Percentiles rank a stretch among this genome's conserved stretches.
Evolutionary conservation across 2,888 invertebrate species (phyloP).

Genomic region (Bellardia pandia): DNA sequence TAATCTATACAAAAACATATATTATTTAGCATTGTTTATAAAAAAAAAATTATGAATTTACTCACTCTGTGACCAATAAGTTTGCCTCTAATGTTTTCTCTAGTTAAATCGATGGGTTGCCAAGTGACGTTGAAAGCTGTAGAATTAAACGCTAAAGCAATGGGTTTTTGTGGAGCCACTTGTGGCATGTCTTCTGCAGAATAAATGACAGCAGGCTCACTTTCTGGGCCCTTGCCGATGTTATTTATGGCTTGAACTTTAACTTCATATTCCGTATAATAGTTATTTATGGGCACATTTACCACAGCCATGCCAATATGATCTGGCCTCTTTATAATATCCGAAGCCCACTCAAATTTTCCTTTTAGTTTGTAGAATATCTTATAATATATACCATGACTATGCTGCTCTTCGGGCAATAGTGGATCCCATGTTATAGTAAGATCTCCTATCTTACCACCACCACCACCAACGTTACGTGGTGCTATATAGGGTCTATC

Average conservation of each 20-base stretch:
- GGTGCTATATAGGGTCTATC: constrained; percentile 92
- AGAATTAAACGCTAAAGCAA: constrained; percentile 93
- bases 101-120: constrained; percentile 92
- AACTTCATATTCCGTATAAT: constrained; percentile 93
- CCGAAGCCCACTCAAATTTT: constrained; percentile 91
- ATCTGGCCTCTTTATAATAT: constrained; percentile 87
- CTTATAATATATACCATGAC: constrained; percentile 94
- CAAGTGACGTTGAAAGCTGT: constrained; percentile 97
- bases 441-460: constrained; percentile 97
- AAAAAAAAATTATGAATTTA: constrained; percentile 31
- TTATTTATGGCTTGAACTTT: constrained; percentile 93
- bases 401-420: constrained; percentile 92
- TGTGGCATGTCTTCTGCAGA: constrained; percentile 97
- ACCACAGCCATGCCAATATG: constrained; percentile 93
- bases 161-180: constrained; percentile 93
- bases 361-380: constrained; percentile 92
- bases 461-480: constrained; percentile 93
- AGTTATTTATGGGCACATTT: constrained; percentile 89
- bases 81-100: constrained; percentile 93
- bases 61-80: constrained; percentile 94
- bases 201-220: constrained; percentile 89
- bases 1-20: constrained; percentile 85
- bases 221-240: constrained; percentile 92
- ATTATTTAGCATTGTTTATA: background rate
- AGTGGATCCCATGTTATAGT: constrained; percentile 95